Evolutionary conservation across 1,140 invertebrate species (phyloP).

Genomic region (Penaeus vannamei): DNA sequence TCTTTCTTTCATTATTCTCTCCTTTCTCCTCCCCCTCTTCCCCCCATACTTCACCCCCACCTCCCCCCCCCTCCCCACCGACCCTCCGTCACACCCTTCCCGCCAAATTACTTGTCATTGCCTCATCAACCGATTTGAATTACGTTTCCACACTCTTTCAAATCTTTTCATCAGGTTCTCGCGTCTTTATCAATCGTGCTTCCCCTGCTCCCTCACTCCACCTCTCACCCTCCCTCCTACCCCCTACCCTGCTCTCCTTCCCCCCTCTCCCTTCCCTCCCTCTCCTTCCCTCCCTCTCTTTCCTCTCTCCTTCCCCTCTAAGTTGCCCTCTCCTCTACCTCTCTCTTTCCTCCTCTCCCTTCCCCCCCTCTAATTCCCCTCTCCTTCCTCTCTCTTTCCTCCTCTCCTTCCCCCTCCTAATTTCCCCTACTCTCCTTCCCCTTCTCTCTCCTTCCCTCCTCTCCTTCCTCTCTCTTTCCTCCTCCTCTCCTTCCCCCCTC

Average conservation of each 20-base stretch:
- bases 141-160: conserved; percentile 26
- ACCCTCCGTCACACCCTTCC: conserved; percentile 4
- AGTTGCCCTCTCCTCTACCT: neutral
- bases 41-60: neutral
- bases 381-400: too few relatives aligned
- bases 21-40: neutral
- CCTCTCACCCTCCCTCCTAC: neutral
- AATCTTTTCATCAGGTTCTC: neutral
- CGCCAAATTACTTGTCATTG: conserved; percentile 23
- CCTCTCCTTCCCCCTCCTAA: neutral
- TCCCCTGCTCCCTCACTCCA: neutral
- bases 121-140: conserved; percentile 19
- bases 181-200: conserved; percentile 17
- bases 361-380: too few relatives aligned
- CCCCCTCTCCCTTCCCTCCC: too few relatives aligned
- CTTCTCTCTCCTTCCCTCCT: too few relatives aligned
- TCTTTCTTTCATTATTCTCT: conserved; percentile 9
- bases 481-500: too few relatives aligned
- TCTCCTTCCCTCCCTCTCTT: too few relatives aligned
- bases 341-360: neutral
- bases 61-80: neutral
- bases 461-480: too few relatives aligned
- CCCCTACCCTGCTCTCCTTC: too few relatives aligned
- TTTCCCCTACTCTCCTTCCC: too few relatives aligned
- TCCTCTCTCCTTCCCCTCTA: too few relatives aligned